Evolutionary conservation across 2,888 invertebrate species (phyloP).

Genomic region (Augochlorella aurata): DNA sequence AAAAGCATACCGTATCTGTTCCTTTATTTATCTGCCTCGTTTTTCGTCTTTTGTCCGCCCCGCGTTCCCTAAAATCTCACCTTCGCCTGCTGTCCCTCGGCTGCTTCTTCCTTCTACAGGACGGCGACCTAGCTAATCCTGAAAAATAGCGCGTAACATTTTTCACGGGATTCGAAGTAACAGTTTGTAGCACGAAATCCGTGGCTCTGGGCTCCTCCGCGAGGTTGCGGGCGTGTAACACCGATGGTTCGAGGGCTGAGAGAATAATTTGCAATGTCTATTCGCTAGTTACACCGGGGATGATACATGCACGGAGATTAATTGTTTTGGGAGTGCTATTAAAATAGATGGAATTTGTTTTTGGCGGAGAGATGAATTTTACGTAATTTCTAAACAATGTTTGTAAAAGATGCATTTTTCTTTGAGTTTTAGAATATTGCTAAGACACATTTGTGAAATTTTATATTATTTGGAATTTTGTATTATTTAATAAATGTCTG

Average conservation of each 20-base stretch:
- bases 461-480: too few species aligned
- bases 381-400: too few species aligned
- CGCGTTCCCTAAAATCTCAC: constrained; percentile 18
- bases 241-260: constrained; percentile 12
- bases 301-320: too few species aligned
- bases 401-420: too few species aligned
- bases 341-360: too few species aligned
- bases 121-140: constrained; percentile 71
- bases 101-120: constrained; percentile 37
- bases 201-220: constrained; percentile 50
- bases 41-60: constrained; percentile 30
- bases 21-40: constrained; percentile 42
- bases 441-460: too few species aligned
- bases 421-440: too few species aligned
- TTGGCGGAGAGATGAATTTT: too few species aligned
- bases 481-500: too few species aligned
- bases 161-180: constrained; percentile 75
- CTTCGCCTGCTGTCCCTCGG: constrained; percentile 20
- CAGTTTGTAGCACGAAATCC: constrained; percentile 67
- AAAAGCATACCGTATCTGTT: constrained; percentile 13
- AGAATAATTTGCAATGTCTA: constrained; percentile 8
- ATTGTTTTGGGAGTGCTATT: too few species aligned
- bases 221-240: constrained; percentile 20
- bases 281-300: not conserved
- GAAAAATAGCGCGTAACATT: constrained; percentile 75